phyloP scores from a whole-genome alignment of 2,888 invertebrate genomes.

The Cheilosia variabilis region DNA sequence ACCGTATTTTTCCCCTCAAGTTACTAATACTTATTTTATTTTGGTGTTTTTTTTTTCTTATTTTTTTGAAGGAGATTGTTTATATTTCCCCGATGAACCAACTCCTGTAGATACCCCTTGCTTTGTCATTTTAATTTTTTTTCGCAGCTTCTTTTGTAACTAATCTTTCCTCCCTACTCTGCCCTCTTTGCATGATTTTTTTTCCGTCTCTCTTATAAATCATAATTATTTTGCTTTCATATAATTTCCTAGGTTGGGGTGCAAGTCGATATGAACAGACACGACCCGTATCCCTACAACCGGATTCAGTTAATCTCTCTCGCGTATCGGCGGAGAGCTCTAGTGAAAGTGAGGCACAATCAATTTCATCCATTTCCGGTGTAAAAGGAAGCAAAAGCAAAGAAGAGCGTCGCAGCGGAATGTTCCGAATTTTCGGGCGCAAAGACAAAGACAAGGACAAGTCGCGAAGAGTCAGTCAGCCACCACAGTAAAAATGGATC shows the following conservation, averaged over 20 bases:
- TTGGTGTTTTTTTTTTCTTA: not conserved
- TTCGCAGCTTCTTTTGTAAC: slow-evolving; percentile 39
- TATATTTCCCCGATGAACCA: not conserved
- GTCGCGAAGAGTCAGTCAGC: slow-evolving; percentile 82
- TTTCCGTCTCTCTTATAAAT: not conserved
- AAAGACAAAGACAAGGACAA: slow-evolving; percentile 82
- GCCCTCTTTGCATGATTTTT: slow-evolving; percentile 35
- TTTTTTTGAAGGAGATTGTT: slow-evolving; percentile 1
- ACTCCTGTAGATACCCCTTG: slow-evolving; percentile 28
- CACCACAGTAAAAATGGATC: slow-evolving; percentile 77
- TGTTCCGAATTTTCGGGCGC: slow-evolving; percentile 83
- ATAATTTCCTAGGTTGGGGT: slow-evolving; percentile 81
- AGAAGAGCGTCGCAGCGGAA: slow-evolving; percentile 82
- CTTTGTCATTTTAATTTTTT: slow-evolving; percentile 4
- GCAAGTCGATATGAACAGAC: slow-evolving; percentile 81
- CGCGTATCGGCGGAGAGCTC: slow-evolving; percentile 83
- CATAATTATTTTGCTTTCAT: not conserved
- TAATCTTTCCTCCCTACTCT: slow-evolving; percentile 22
- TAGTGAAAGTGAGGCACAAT: slow-evolving; percentile 84
- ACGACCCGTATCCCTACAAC: slow-evolving; percentile 82
- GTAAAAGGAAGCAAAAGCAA: slow-evolving; percentile 81
- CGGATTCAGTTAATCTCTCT: slow-evolving; percentile 81
- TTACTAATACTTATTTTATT: slow-evolving; percentile 14
- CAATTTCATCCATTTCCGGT: slow-evolving; percentile 83
- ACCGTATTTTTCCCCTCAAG: not conserved